phyloP scores from a whole-genome alignment of 2,113 vertebrate genomes.

The Castor canadensis region DNA sequence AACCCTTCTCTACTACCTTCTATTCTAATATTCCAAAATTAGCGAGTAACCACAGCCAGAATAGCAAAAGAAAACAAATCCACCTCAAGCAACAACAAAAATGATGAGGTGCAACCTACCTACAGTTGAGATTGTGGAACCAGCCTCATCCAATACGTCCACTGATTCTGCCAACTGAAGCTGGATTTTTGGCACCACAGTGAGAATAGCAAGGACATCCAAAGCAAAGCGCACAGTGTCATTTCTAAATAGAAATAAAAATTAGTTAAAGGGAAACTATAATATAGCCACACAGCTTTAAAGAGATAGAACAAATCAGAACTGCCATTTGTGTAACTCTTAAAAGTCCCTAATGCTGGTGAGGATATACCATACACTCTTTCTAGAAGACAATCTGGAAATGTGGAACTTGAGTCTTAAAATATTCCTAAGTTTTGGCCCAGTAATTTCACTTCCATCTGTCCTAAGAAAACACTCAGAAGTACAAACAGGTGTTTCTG shows the following conservation, averaged over 20 bases:
- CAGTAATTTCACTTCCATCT: conserved; percentile 43
- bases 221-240: conserved; percentile 98
- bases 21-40: neutral
- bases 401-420: conserved; percentile 30
- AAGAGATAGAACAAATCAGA: neutral
- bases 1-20: neutral
- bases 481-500: neutral
- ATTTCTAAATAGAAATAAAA: conserved; percentile 87
- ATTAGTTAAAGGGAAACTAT: neutral
- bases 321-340: neutral
- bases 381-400: conserved; percentile 29
- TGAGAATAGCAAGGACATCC: conserved; percentile 97
- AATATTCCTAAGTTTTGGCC: neutral
- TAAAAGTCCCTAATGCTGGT: neutral
- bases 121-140: conserved; percentile 94
- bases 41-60: neutral
- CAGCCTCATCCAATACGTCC: conserved; percentile 94
- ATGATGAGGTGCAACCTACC: conserved; percentile 85
- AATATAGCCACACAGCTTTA: neutral
- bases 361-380: neutral
- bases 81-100: conserved; percentile 28
- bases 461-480: neutral
- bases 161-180: conserved; percentile 95
- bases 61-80: neutral
- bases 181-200: conserved; percentile 98